Conservation (phyloP, 1,140 invertebrate genomes). For the Contarinia nasturtii region DNA sequence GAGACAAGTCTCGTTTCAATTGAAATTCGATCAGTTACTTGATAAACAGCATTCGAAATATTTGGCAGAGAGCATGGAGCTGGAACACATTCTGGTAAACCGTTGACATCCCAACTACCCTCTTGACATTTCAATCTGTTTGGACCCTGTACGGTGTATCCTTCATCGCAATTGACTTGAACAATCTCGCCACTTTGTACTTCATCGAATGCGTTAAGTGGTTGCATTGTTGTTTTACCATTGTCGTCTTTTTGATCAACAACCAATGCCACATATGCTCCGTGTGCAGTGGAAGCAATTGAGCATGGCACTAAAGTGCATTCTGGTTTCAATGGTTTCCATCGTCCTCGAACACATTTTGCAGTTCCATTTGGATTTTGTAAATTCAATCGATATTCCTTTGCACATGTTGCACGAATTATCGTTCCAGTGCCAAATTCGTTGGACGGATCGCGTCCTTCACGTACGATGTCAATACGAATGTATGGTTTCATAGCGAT, state of each 20-base stretch:
- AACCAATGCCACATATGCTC: conserved; percentile 20
- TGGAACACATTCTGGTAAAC: conserved; percentile 55
- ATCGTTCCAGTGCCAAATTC: conserved; percentile 43
- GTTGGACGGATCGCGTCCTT: conserved; percentile 18
- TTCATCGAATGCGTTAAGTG: conserved; percentile 19
- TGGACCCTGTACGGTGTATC: conserved; percentile 30
- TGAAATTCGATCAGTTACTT: conserved; percentile 12
- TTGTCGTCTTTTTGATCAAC: conserved; percentile 15
- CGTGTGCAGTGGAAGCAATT: conserved; percentile 20
- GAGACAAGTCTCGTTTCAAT: too few relatives aligned
- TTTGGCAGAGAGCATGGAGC: conserved; percentile 55
- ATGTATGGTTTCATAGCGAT: conserved; percentile 2
- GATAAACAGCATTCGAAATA: conserved; percentile 50
- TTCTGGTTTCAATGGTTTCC: conserved; percentile 59
- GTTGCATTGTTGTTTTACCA: conserved; percentile 15
- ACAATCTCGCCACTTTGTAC: conserved; percentile 22
- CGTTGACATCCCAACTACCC: conserved; percentile 54
- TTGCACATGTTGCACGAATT: conserved; percentile 47
- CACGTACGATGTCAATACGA: conserved; percentile 12
- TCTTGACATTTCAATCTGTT: conserved; percentile 53
- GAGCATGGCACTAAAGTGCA: conserved; percentile 38
- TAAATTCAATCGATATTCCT: conserved; percentile 54
- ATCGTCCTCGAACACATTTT: conserved; percentile 54
- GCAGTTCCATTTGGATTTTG: conserved; percentile 48
- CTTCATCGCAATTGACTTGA: conserved; percentile 20